phyloP scores from a whole-genome alignment of 1,140 invertebrate genomes.

The Diorhabda carinulata region DNA sequence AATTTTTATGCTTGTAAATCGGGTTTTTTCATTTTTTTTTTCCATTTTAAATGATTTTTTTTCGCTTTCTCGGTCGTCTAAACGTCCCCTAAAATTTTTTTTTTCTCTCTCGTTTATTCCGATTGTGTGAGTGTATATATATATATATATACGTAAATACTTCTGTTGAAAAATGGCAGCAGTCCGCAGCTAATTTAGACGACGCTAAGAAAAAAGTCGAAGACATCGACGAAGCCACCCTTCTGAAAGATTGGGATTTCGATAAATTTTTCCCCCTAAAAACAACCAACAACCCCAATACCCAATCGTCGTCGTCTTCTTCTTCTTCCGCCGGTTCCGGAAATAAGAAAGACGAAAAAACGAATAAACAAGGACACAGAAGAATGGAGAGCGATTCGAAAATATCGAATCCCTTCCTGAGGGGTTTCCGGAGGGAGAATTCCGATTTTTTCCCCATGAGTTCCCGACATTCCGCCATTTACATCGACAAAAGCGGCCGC shows the following conservation, averaged over 20 bases:
- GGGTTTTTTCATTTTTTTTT: too few species aligned
- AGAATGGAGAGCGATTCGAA: constrained; percentile 67
- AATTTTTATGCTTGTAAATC: too few species aligned
- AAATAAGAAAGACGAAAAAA: constrained; percentile 42
- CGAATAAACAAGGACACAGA: constrained; percentile 51
- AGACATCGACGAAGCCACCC: constrained; percentile 66
- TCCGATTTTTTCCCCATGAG: constrained; percentile 72
- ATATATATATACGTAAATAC: constrained; percentile 12
- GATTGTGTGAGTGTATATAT: constrained; percentile 17
- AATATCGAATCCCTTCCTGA: constrained; percentile 63
- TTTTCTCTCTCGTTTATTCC: too few species aligned
- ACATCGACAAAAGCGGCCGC: constrained; percentile 50
- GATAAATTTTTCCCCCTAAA: constrained; percentile 70
- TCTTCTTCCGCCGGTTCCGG: constrained; percentile 43
- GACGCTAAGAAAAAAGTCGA: constrained; percentile 40
- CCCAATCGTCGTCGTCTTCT: constrained; percentile 45
- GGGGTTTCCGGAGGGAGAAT: constrained; percentile 75
- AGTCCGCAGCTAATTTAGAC: constrained; percentile 43
- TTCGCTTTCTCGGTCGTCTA: too few species aligned
- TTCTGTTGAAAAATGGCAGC: constrained; percentile 34
- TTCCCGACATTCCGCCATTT: constrained; percentile 69
- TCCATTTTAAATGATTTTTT: too few species aligned
- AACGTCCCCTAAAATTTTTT: too few species aligned
- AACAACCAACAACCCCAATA: constrained; percentile 46
- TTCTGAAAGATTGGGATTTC: constrained; percentile 80